Conservation (phyloP, 1,140 invertebrate genomes). For the Eriocheir sinensis region DNA sequence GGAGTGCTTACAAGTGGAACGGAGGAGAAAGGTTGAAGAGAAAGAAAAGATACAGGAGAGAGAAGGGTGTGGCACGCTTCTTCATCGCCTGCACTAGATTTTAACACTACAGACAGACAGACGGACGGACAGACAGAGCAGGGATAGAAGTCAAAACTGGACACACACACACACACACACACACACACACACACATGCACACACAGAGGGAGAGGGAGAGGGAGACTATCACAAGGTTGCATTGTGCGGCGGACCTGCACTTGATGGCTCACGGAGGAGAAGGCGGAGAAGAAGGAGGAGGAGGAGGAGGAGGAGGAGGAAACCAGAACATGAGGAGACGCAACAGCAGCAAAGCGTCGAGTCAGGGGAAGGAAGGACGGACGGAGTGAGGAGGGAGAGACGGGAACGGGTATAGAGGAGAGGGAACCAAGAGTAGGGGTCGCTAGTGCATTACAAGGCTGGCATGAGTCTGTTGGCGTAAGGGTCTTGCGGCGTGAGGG, state of each 20-base stretch:
- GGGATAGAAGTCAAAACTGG: too few relatives aligned
- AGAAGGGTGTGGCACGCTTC: not conserved
- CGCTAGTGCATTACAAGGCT: not conserved
- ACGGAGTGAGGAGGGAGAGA: not conserved
- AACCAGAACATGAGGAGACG: not conserved
- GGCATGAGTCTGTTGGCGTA: not conserved
- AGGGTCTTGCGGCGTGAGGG: not conserved
- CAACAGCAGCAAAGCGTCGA: not conserved
- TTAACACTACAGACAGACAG: not conserved
- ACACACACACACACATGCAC: not conserved
- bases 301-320: not conserved
- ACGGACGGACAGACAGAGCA: not conserved
- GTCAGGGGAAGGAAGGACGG: not conserved
- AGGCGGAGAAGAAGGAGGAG: not conserved
- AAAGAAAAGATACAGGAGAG: not conserved
- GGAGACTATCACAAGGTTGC: conserved; percentile 26
- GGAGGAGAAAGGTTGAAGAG: not conserved
- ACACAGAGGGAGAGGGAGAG: not conserved
- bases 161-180: not conserved
- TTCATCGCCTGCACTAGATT: too few relatives aligned
- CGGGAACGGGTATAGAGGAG: too few relatives aligned
- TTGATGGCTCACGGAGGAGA: conserved; percentile 16
- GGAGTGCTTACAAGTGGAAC: not conserved
- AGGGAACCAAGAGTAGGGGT: not conserved
- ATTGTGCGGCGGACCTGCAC: conserved; percentile 9